A percentile compares a stretch with the other conserved stretches of the same genome.
phyloP scores from a whole-genome alignment of 2,797 vertebrate species.

The Poeciliopsis infans region DNA sequence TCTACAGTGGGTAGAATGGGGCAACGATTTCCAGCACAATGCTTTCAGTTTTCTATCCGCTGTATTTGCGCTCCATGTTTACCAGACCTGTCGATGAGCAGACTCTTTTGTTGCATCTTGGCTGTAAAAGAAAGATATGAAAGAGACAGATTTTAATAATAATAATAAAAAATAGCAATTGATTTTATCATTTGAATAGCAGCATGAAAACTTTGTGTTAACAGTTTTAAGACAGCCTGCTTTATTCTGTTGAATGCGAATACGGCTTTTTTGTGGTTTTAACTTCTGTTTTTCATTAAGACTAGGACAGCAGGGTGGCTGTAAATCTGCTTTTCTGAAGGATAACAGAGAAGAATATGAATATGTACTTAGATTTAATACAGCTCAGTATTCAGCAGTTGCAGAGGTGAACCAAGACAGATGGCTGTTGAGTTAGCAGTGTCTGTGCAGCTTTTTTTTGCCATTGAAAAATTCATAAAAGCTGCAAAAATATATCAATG shows the following conservation, averaged over 20 bases:
- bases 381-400: not conserved
- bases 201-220: not conserved
- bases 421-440: not conserved
- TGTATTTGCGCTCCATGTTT: constrained; percentile 1
- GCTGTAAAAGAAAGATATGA: constrained; percentile 7
- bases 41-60: constrained; percentile 1
- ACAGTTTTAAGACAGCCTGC: constrained; percentile 6
- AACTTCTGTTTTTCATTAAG: not conserved
- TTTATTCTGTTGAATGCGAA: not conserved
- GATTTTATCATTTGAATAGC: constrained; percentile 30
- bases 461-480: not conserved
- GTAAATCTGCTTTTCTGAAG: not conserved
- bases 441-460: not conserved
- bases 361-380: not conserved
- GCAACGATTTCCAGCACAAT: not conserved
- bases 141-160: not conserved
- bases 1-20: not conserved
- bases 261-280: not conserved
- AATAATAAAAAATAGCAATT: not conserved
- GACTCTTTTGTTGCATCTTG: not conserved
- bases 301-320: not conserved
- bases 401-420: not conserved
- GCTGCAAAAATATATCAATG: not conserved
- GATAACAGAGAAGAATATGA: not conserved
- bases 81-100: not conserved